Percentiles rank a stretch among this genome's conserved stretches.
Conservation (phyloP, 2,888 invertebrate species). For the Amiota mariae region DNA sequence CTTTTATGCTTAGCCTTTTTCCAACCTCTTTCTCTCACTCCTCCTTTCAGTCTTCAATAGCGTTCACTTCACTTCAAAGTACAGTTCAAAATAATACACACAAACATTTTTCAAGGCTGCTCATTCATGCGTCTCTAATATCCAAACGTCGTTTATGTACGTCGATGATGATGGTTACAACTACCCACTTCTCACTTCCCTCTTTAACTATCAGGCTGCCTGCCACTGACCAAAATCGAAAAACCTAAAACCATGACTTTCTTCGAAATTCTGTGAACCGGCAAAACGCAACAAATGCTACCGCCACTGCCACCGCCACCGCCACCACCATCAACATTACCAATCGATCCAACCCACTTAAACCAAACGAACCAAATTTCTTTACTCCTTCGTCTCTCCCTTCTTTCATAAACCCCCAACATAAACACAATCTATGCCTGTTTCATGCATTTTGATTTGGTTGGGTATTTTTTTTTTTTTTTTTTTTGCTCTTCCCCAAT, state of each 20-base stretch:
- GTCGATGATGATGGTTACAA: no score
- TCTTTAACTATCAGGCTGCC: constrained; percentile 24
- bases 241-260: constrained; percentile 36
- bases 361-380: no score
- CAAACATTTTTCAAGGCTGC: constrained; percentile 39
- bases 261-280: constrained; percentile 41
- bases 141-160: constrained; percentile 38
- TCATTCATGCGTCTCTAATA: constrained; percentile 61
- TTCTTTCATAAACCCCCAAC: no score
- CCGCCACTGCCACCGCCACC: neutral
- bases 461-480: neutral
- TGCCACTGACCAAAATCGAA: constrained; percentile 45
- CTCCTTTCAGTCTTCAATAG: no score
- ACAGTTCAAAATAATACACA: neutral
- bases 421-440: no score
- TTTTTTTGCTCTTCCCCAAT: neutral
- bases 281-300: constrained; percentile 28
- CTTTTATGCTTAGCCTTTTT: no score
- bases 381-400: neutral
- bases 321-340: no score
- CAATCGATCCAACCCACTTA: no score
- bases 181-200: constrained; percentile 33
- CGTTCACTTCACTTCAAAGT: no score
- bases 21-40: no score
- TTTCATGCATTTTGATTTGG: neutral